A percentile compares a stretch with the other conserved stretches of the same genome.
phyloP scores from a whole-genome alignment of 2,888 invertebrate genomes.

The Troglohyphantes excavatus region DNA sequence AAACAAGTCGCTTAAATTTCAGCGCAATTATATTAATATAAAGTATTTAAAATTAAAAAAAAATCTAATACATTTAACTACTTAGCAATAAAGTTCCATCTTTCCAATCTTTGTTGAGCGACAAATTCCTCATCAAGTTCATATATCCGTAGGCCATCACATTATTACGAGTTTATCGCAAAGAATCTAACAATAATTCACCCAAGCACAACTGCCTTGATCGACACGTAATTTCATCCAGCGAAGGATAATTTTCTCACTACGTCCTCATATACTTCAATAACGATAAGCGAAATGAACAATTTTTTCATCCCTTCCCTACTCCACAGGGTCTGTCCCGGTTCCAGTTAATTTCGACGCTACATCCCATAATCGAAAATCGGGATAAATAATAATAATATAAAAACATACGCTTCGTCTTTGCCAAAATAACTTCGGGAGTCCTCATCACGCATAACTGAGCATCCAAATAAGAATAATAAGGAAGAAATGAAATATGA shows the following conservation, averaged over 20 bases:
- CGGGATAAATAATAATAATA: not conserved
- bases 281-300: conserved; percentile 18
- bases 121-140: too few species aligned
- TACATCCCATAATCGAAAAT: conserved; percentile 20
- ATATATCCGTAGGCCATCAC: not conserved
- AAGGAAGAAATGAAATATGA: conserved; percentile 37
- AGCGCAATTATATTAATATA: too few species aligned
- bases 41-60: too few species aligned
- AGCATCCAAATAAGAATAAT: conserved; percentile 12
- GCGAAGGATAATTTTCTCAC: not conserved
- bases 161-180: conserved; percentile 4
- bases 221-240: conserved; percentile 28
- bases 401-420: not conserved
- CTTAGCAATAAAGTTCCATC: too few species aligned
- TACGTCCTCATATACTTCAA: not conserved
- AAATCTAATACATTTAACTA: too few species aligned
- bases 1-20: too few species aligned
- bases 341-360: conserved; percentile 23
- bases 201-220: not conserved
- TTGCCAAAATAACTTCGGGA: not conserved
- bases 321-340: not conserved
- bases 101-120: too few species aligned
- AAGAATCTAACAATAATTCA: not conserved
- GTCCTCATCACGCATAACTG: conserved; percentile 25
- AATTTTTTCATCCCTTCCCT: not conserved